Base-by-base conservation (phyloP, 2,888 invertebrate genomes). In the Lymantria monacha region DNA sequence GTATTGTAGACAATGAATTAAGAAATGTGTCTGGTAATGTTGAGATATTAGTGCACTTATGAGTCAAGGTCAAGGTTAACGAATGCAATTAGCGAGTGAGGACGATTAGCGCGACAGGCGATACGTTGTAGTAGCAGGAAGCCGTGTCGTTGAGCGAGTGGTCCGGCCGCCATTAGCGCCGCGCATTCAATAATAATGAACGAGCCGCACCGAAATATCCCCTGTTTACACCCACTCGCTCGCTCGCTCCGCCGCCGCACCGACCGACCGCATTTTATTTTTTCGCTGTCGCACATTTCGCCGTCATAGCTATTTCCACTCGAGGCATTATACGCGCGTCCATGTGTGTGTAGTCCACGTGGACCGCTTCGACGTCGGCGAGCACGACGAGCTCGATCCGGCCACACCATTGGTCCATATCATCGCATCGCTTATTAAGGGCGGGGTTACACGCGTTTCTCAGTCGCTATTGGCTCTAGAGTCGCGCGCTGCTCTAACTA, bases 281-380 rank as follows among this genome's bases (percentile, higher is more conserved):
- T 91, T 91, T 91, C 90, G 91, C 89, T 87, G 89, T 91, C 91
- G 91, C 91, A 89, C 91, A 91, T 91, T 91, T 91, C 90, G 91
- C 91, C 90, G 91, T 91, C 91, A 91, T 91, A 90, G 91, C 91
- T 91, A 91, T 91, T 91, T 90, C 91, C 90, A 91, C 90, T 91
- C 89, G 87, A 90, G 86, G 87, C 88, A 89, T 89, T 90, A 90
- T 90, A 90, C 86, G 82, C 76, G 77, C 74, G 71, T 72, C 66
- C 61, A 61, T 87, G 88, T 88, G 89, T 87, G 89, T 77, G 89
- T 83, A 78, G 80, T 90, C 90, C 85, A 89, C 89, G 90, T 89
- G 89, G 89, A 89, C 84, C 69, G 87, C 81, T 83, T 77, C 86
- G 88, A 79, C 80, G 83, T 80, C 85, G 82, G 76, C 79, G 87